phyloP scores from a whole-genome alignment of 2,113 vertebrate species.

The Porphyrio hochstetteri region DNA sequence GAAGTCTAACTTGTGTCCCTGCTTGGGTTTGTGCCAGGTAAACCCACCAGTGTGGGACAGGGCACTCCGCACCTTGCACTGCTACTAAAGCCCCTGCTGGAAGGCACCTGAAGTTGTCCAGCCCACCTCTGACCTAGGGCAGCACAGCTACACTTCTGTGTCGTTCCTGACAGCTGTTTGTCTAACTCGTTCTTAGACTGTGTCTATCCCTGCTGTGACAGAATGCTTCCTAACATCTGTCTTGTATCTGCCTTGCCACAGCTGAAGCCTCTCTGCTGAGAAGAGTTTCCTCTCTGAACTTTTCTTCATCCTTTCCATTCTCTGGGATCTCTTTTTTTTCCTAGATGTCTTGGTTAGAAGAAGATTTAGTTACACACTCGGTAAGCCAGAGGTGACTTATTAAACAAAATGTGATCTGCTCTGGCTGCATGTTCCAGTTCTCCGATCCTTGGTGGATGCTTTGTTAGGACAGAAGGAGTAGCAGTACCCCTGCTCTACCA shows the following conservation, averaged over 20 bases:
- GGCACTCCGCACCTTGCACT: background rate
- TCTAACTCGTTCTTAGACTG: background rate
- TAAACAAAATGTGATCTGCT: background rate
- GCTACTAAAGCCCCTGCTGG: background rate
- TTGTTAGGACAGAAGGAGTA: background rate
- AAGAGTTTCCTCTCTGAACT: background rate
- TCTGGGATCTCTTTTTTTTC: background rate
- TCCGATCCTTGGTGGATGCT: background rate
- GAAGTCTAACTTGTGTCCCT: accelerated
- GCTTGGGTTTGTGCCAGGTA: background rate
- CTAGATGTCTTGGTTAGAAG: background rate
- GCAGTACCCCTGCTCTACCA: background rate
- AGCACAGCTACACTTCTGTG: background rate
- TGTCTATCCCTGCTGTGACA: background rate
- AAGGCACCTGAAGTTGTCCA: background rate
- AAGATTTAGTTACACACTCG: background rate
- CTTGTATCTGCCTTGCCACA: background rate
- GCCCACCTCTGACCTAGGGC: background rate
- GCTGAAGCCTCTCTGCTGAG: background rate
- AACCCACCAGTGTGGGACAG: background rate
- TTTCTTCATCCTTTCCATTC: background rate
- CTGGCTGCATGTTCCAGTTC: background rate
- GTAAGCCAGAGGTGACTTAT: background rate
- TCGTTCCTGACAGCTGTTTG: background rate
- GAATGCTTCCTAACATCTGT: background rate